A percentile compares a stretch with the other conserved stretches of the same genome.
These are phyloP conservation scores for Melanargia galathea DNA, from an alignment of 2,888 invertebrate genomes.

Conservation along the genomic window DNA sequence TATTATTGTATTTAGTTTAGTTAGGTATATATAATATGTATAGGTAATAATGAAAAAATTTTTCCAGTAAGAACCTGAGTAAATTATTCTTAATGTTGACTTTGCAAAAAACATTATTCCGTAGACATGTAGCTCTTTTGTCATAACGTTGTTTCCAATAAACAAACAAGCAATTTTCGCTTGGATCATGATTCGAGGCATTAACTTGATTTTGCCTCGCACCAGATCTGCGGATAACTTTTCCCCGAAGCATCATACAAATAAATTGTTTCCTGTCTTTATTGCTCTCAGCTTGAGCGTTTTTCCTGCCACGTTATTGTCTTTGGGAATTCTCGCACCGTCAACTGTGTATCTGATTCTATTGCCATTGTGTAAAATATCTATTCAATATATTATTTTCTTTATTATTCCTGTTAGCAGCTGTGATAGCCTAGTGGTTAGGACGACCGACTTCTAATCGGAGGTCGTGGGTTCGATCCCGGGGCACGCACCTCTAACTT, in stretches of 20 bases:
- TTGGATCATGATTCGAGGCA: constrained; percentile 44
- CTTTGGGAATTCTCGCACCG: constrained; percentile 64
- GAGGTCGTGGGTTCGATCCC: too few species aligned
- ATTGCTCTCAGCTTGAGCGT: constrained; percentile 74
- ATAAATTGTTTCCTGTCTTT: constrained; percentile 81
- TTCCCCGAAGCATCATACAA: constrained; percentile 80
- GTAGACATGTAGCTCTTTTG: background rate
- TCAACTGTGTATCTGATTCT: constrained; percentile 58
- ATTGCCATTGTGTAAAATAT: constrained; percentile 69
- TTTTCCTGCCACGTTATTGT: constrained; percentile 72
- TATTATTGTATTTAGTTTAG: too few species aligned
- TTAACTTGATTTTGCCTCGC: constrained; percentile 78
- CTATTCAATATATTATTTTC: constrained; percentile 30
- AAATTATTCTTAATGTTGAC: too few species aligned
- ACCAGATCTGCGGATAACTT: constrained; percentile 72
- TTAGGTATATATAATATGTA: too few species aligned
- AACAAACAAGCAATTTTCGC: constrained; percentile 31
- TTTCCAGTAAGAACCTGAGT: too few species aligned
- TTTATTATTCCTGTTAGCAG: too few species aligned
- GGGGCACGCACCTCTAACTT: too few species aligned
- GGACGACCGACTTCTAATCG: too few species aligned
- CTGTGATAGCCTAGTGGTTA: too few species aligned
- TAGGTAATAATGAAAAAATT: too few species aligned
- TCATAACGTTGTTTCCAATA: background rate
- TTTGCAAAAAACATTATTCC: background rate